phyloP scores from a whole-genome alignment of 2,797 vertebrate genomes.

The Monodelphis domestica region DNA sequence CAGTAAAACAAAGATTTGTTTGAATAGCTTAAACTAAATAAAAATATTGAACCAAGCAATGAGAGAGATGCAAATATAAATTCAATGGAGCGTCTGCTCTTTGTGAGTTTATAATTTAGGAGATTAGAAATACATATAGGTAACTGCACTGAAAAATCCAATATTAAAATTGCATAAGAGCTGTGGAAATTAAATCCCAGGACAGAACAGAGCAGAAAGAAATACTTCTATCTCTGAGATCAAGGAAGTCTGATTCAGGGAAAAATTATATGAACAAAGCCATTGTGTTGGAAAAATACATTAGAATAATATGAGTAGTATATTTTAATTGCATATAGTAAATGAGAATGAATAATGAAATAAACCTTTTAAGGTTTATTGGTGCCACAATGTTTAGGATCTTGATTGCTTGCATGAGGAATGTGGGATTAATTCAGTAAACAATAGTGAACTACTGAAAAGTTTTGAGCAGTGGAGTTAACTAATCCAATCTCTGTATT shows the following conservation, averaged over 20 bases:
- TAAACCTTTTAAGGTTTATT: background rate
- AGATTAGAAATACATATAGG: background rate
- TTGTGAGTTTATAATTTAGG: background rate
- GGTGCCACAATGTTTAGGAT: background rate
- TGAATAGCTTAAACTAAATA: background rate
- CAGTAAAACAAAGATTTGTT: background rate
- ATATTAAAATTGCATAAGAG: background rate
- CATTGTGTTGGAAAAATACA: background rate
- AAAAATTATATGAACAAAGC: too few relatives aligned
- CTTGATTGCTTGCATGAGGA: background rate
- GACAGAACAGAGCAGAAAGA: background rate
- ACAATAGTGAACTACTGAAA: background rate
- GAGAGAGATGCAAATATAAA: background rate
- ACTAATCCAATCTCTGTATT: background rate
- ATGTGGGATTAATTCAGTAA: background rate
- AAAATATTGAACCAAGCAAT: background rate
- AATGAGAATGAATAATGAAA: background rate
- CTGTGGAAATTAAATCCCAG: background rate
- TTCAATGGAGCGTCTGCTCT: background rate
- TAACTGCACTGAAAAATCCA: background rate
- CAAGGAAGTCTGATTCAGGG: background rate
- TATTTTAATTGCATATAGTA: too few relatives aligned
- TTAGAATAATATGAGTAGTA: too few relatives aligned
- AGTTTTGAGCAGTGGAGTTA: background rate
- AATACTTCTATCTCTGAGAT: background rate